Base-by-base conservation (phyloP, 2,888 invertebrate genomes). In the Acanthosepion pharaonis region DNA sequence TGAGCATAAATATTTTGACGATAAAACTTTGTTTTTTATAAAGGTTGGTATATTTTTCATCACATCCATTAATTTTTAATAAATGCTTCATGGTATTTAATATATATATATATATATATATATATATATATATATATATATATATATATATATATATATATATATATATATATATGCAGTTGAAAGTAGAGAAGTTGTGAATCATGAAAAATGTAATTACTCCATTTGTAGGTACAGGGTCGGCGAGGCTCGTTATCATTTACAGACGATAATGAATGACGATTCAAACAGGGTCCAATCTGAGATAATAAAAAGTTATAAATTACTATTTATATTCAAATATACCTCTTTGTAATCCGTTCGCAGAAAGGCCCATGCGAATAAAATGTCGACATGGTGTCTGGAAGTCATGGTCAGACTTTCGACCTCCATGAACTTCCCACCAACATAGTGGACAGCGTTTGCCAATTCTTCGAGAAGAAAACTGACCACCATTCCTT, bases 271-370 rank as follows among this genome's bases (percentile, higher is more conserved):
- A 33, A 78, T 33, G 15, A 78, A 78, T 78, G 78, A 78, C 15
- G 3, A n/a, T 78, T n/a, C 11, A 33, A 33, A n/a, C 78, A n/a
- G 11, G n/a, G 78, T 78, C n/a, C 18, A n/a, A 78, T 78, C 78
- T 78, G n/a, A 78, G 78, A 78, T 78, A 78, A 78, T 78, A 78
- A 78, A 78, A 33, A n/a, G n/a, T 9, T n/a, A 78, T 78, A n/a
- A 78, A 78, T 78, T 78, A 78, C 78, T n/a, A 33, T 78, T 78
- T 78, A 78, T n/a, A 78, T 78, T 33, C 78, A 78, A 78, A n/a
- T 33, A 78, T 33, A 33, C n/a, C 11, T 33, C 33, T 78, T n/a
- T 6, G 15, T 18, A 33, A 33, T n/a, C 33, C n/a, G n/a, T 78
- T 18, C 78, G 33, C 78, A 15, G 15, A 33, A 78, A 78, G 11